phyloP scores from a whole-genome alignment of 2,888 invertebrate species.

The Trissolcus japonicus region DNA sequence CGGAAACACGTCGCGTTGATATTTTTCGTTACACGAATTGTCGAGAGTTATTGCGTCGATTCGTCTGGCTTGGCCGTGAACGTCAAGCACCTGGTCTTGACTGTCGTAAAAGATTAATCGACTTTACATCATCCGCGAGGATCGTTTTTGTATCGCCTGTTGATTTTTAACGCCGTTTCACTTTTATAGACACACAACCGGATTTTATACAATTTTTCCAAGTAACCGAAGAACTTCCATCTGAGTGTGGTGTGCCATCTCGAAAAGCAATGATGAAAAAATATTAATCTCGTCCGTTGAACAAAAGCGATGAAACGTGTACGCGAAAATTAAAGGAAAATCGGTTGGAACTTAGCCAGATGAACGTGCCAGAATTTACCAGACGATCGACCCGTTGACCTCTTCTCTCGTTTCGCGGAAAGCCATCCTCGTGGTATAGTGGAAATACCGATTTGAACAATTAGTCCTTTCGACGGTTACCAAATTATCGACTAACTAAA shows the following conservation, averaged over 20 bases:
- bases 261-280: too few relatives aligned
- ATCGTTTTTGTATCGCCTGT: neutral
- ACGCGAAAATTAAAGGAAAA: slow-evolving; percentile 42
- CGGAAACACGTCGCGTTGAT: neutral
- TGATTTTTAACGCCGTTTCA: neutral
- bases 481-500: too few relatives aligned
- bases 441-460: slow-evolving; percentile 16
- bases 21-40: neutral
- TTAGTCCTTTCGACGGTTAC: slow-evolving; percentile 10
- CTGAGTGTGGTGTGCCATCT: too few relatives aligned
- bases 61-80: too few relatives aligned
- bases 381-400: slow-evolving; percentile 49
- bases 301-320: too few relatives aligned
- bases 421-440: slow-evolving; percentile 17
- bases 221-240: too few relatives aligned
- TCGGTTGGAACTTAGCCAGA: slow-evolving; percentile 61
- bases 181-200: neutral
- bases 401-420: neutral
- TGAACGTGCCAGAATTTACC: slow-evolving; percentile 60
- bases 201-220: neutral
- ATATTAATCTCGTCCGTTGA: too few relatives aligned
- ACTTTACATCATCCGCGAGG: neutral
- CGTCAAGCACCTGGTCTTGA: neutral
- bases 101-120: slow-evolving; percentile 1
- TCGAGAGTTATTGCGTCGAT: neutral